phyloP scores from a whole-genome alignment of 2,797 vertebrate genomes.

The Iguana delicatissima region DNA sequence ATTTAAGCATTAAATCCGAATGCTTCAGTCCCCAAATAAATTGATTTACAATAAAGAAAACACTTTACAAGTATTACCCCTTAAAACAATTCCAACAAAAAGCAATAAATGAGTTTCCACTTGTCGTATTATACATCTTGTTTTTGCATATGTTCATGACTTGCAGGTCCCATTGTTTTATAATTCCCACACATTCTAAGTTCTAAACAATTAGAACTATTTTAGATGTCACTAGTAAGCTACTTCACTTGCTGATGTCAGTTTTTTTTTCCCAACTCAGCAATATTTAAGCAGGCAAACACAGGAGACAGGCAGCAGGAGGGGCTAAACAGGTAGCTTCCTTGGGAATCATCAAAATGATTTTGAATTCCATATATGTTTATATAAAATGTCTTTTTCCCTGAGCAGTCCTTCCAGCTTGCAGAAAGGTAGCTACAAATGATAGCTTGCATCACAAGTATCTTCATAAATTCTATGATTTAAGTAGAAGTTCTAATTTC shows the following conservation, averaged over 20 bases:
- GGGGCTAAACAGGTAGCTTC: background rate
- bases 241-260: background rate
- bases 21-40: background rate
- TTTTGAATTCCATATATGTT: background rate
- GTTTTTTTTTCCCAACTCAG: background rate
- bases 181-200: background rate
- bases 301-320: background rate
- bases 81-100: background rate
- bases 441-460: background rate
- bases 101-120: background rate
- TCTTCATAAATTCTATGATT: background rate
- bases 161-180: background rate
- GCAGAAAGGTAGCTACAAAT: background rate
- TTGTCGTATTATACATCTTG: background rate
- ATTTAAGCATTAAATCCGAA: conserved; percentile 11
- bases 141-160: background rate
- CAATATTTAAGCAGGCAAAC: background rate
- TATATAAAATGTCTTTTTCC: background rate
- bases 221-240: background rate
- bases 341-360: background rate
- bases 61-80: background rate
- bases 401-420: background rate
- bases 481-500: no score
- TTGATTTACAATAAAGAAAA: conserved; percentile 3
- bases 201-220: background rate